These are phyloP conservation scores for Ormyrus pomaceus DNA, from an alignment of 2,888 invertebrate genomes.

Conservation along the genomic window DNA sequence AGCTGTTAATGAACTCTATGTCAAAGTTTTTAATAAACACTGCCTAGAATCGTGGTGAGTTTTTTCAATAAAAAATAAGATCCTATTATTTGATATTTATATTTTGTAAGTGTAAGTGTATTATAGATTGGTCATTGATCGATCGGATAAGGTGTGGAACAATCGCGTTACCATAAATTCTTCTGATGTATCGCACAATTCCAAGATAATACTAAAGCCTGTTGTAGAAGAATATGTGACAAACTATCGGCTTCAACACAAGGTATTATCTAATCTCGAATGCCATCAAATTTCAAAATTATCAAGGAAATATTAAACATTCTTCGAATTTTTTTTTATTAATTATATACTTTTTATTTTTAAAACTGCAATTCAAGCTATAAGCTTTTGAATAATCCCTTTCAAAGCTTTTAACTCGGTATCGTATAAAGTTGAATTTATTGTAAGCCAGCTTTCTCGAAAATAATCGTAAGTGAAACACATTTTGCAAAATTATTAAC, in stretches of 20 bases:
- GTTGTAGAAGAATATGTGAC: slow-evolving; percentile 1
- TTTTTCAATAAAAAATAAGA: not conserved
- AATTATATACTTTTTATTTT: too few relatives aligned
- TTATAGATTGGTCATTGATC: slow-evolving; percentile 10
- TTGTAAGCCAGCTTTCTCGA: too few relatives aligned
- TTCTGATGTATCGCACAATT: not conserved
- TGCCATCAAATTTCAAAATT: not conserved
- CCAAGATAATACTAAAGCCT: not conserved
- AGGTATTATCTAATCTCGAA: not conserved
- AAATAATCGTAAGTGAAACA: too few relatives aligned
- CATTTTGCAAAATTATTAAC: too few relatives aligned
- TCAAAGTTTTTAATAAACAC: slow-evolving; percentile 3
- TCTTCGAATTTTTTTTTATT: not conserved
- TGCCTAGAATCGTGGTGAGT: not conserved
- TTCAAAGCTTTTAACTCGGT: slow-evolving; percentile 3
- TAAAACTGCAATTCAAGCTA: too few relatives aligned
- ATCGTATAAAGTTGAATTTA: too few relatives aligned
- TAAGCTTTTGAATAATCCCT: not conserved
- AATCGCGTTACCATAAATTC: slow-evolving; percentile 17
- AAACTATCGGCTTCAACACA: slow-evolving; percentile 14
- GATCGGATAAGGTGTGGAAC: slow-evolving; percentile 12
- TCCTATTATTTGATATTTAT: slow-evolving; percentile 21
- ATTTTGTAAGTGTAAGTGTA: not conserved
- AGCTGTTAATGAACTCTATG: slow-evolving; percentile 3
- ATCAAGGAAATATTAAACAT: not conserved